phyloP scores from a whole-genome alignment of 1,140 invertebrate species.

The Babylonia areolata region DNA sequence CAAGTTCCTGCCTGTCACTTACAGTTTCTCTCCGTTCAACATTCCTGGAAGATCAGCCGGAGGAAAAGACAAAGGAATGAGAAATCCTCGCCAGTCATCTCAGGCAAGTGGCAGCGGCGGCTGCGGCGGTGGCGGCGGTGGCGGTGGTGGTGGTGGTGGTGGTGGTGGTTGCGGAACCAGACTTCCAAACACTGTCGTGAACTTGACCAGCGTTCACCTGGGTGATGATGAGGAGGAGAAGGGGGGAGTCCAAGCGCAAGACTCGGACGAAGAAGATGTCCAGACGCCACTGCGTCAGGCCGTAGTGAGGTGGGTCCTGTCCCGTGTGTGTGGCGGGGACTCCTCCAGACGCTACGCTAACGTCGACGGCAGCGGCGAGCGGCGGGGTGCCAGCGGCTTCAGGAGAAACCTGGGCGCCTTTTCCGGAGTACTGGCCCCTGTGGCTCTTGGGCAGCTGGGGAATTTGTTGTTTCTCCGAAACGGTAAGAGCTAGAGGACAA shows the following conservation, averaged over 20 bases:
- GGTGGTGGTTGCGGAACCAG: neutral
- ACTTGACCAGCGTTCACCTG: neutral
- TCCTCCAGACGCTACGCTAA: neutral
- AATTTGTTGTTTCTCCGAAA: slow-evolving; percentile 95
- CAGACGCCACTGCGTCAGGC: neutral
- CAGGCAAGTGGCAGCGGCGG: neutral
- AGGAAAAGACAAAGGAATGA: too few species aligned
- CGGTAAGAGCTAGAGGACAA: slow-evolving; percentile 81
- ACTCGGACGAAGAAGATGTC: neutral
- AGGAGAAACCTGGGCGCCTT: slow-evolving; percentile 87
- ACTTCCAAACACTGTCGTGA: slow-evolving; percentile 1
- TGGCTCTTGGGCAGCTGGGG: slow-evolving; percentile 97
- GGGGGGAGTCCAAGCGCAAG: too few species aligned
- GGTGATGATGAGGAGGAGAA: neutral
- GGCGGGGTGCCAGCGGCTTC: neutral
- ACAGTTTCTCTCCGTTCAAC: too few species aligned
- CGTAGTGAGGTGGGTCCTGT: neutral
- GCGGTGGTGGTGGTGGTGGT: too few species aligned
- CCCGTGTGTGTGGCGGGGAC: neutral
- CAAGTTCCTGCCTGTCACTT: too few species aligned
- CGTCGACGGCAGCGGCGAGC: neutral
- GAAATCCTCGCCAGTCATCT: too few species aligned
- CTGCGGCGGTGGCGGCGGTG: too few species aligned
- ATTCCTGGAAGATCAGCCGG: too few species aligned
- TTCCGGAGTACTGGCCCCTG: slow-evolving; percentile 97